Evolutionary conservation across 2,888 invertebrate genomes (phyloP).

Genomic region (Orchesella flavescens): DNA sequence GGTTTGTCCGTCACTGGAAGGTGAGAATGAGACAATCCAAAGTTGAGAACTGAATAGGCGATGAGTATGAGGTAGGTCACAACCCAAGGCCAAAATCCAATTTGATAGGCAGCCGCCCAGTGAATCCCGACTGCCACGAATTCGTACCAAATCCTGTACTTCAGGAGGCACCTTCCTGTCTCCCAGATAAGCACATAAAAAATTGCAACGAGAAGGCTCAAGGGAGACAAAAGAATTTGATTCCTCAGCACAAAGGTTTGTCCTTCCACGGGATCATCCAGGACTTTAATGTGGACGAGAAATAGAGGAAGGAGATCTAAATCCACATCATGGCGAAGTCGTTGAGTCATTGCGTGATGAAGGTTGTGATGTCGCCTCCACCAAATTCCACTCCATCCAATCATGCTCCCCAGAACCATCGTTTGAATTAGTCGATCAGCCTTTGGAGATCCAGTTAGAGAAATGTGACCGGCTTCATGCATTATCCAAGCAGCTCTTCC

Average conservation of each 20-base stretch:
- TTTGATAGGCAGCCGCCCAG: slow-evolving; percentile 47
- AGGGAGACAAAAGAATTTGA: not conserved
- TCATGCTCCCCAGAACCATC: not conserved
- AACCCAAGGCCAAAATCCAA: slow-evolving; percentile 55
- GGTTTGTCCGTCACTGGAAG: slow-evolving; percentile 55
- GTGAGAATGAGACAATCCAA: slow-evolving; percentile 50
- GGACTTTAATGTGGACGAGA: not conserved
- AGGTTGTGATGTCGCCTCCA: not conserved
- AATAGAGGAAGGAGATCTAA: not conserved
- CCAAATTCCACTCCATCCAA: not conserved
- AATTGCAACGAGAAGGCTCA: not conserved
- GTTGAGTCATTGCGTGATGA: not conserved
- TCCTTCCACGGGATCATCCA: not conserved
- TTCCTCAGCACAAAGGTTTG: not conserved
- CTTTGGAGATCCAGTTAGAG: slow-evolving; percentile 27
- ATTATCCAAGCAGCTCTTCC: not conserved
- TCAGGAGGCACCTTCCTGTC: not conserved
- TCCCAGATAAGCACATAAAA: too few relatives aligned
- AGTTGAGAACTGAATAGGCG: slow-evolving; percentile 47
- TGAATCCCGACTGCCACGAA: slow-evolving; percentile 1
- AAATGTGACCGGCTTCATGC: slow-evolving; percentile 33
- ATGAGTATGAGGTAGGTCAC: slow-evolving; percentile 51
- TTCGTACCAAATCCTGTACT: not conserved
- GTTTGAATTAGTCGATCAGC: not conserved
- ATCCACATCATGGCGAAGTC: not conserved